A percentile compares a stretch with the other conserved stretches of the same genome.
phyloP scores from a whole-genome alignment of 2,888 invertebrate genomes.

The Urechis unicinctus region DNA sequence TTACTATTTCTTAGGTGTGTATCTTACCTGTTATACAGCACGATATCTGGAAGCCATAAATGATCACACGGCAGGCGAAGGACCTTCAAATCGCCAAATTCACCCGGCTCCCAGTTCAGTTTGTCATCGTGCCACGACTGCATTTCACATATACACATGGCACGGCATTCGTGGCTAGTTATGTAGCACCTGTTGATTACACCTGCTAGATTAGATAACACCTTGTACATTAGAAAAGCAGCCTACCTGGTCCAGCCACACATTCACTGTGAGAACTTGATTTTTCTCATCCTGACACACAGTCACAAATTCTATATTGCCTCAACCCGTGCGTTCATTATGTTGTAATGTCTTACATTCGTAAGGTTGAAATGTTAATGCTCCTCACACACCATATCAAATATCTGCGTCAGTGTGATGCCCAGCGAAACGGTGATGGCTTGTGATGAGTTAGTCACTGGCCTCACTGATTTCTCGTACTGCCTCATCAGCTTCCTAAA shows the following conservation, averaged over 20 bases:
- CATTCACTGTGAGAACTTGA: constrained; percentile 16
- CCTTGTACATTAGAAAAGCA: no score
- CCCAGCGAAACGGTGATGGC: constrained; percentile 32
- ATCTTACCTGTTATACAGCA: constrained; percentile 64
- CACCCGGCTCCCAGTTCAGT: constrained; percentile 65
- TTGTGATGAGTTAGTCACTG: constrained; percentile 32
- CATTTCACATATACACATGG: constrained; percentile 9
- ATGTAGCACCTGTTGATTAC: no score
- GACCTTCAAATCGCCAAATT: constrained; percentile 61
- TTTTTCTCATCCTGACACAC: constrained; percentile 12
- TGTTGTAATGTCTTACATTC: no score
- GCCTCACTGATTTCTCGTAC: constrained; percentile 52
- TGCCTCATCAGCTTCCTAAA: constrained; percentile 50
- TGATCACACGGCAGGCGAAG: constrained; percentile 62
- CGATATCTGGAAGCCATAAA: constrained; percentile 72
- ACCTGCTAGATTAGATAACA: no score
- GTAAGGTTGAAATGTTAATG: no score
- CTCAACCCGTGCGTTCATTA: no score
- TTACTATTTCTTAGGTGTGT: background rate
- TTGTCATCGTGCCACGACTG: constrained; percentile 65
- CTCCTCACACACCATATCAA: constrained; percentile 35
- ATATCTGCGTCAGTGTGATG: constrained; percentile 35
- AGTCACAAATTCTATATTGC: no score
- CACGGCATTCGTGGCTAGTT: no score
- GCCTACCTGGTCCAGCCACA: constrained; percentile 17